Evolutionary conservation across 2,113 vertebrate species (phyloP), one percentile per base, ranked within the genome.

Genomic region (Silurus asotus): DNA sequence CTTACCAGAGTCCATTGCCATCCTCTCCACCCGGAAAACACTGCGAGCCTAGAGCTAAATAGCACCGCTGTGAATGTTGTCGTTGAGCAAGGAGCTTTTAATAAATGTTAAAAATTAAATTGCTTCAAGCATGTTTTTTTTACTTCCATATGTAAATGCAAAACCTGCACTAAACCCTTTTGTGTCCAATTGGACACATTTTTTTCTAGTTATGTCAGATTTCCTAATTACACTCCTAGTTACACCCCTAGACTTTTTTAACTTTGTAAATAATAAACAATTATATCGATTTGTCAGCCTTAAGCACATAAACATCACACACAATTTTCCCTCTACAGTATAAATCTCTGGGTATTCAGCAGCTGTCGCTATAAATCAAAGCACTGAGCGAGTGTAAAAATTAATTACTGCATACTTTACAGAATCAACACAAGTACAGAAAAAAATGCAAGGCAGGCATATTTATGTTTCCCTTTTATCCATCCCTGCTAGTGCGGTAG

Each of bases 281-380:
- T 79, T 45, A 59, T 59, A 79, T 79, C 56, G 77, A 79, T 79
- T 79, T 79, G 77, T 79, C 77, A 79, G 77, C 77, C 56, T 59
- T 79, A 79, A 79, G 25, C 25, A 59, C 25, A 79, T 59, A 59
- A 59, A 45, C 55, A 37, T 59, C 77, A 45, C 25, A 45, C 76
- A 79, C 53, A 37, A 79, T 59, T 20, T 79, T 79, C 25, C 56
- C 5, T 79, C 56, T 59, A 9, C 55, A 45, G 58, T 79, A 79
- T 59, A 79, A 78, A 78, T 78, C 53, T 78, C 25, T 55, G 53
- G 37, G 25, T 19, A 58, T 78, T 78, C 76, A 78, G 55, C 76
- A 56, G 55, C 76, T 78, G 76, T 58, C 53, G 76, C 76, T 25
- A 78, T 78, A 58, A 79, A 79, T 79, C 77, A 79, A 79, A 45